Evolutionary conservation across 2,113 vertebrate species (phyloP), one percentile per base, ranked within the genome.

Genomic region (Osmerus mordax): DNA sequence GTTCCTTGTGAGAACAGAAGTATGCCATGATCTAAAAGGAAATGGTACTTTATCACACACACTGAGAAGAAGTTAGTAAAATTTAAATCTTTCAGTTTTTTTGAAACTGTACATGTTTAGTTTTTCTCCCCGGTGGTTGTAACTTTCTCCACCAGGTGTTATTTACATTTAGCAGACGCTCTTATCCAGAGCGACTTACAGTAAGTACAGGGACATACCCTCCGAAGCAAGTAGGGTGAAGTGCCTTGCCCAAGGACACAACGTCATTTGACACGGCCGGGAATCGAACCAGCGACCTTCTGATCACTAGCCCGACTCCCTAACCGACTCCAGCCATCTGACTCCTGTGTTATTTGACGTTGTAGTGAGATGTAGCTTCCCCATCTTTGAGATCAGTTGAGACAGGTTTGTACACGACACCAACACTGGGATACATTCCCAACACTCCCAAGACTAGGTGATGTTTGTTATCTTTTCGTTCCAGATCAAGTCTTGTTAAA

Each of bases 41-140:
- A 4, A 7, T 56, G 15, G 16, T n/a, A 56, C 18, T 56, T 2
- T n/a, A 56, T 56, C 55, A 18, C 15, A 56, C 6, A 55, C 55
- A 56, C 4, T 3, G n/a, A 16, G 15, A 15, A 6, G 3, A 18
- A 5, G n/a, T 16, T 18, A 4, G 55, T n/a, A 1, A 18, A n/a
- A n/a, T 55, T 55, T n/a, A 4, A 6, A 18, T 56, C 4, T 56
- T 3, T 56, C 16, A 18, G 3, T 51, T 47, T 21, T 41, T 65
- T 65, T 51, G 9, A 51, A 47, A 65, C 29, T 15, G 15, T 41
- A 19, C 8, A 41, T 12, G 18, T 4, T 65, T 65, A 19, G n/a
- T 15, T 60, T 5, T 76, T 58, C 51, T 74, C 36, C 58, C 18
- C 18, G 53, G 59, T 55, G 63, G 67, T 52, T 78, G 64, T 79